These are phyloP conservation scores for Okamejei kenojei DNA, from an alignment of 2,797 vertebrate genomes.

Conservation along the genomic window DNA sequence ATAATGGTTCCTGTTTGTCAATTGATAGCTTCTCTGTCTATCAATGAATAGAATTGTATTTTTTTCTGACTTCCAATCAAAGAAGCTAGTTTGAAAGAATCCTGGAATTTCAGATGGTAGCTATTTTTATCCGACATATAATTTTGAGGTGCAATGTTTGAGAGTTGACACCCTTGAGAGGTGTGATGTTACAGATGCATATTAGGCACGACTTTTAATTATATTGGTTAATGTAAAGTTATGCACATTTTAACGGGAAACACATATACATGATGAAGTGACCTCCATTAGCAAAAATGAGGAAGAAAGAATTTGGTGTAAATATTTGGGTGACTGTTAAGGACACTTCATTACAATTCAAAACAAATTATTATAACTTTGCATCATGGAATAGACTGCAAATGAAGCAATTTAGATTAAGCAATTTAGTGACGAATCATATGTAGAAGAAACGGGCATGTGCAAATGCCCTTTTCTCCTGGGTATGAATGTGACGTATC, in stretches of 20 bases:
- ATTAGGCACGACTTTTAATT: conserved; percentile 25
- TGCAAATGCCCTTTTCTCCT: not conserved
- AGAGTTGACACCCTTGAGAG: not conserved
- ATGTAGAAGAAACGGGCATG: not conserved
- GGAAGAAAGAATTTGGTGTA: not conserved
- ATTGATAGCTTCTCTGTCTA: not conserved
- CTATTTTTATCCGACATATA: conserved; percentile 3
- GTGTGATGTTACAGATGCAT: conserved; percentile 28
- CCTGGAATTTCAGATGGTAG: not conserved
- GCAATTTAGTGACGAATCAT: not conserved
- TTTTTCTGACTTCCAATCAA: not conserved
- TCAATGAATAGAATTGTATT: not conserved
- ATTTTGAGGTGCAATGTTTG: conserved; percentile 2
- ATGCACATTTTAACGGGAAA: conserved; percentile 23
- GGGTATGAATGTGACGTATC: not conserved
- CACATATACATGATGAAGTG: not conserved
- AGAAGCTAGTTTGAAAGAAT: not conserved
- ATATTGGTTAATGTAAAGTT: conserved; percentile 20
- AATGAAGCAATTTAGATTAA: conserved; percentile 23
- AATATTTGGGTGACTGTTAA: conserved; percentile 25
- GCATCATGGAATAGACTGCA: not conserved
- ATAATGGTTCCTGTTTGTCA: not conserved
- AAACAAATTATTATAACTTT: conserved; percentile 19
- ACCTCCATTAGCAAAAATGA: not conserved
- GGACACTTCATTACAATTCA: not conserved